Conservation (phyloP, 2,797 vertebrate species). For the Enoplosus armatus region DNA sequence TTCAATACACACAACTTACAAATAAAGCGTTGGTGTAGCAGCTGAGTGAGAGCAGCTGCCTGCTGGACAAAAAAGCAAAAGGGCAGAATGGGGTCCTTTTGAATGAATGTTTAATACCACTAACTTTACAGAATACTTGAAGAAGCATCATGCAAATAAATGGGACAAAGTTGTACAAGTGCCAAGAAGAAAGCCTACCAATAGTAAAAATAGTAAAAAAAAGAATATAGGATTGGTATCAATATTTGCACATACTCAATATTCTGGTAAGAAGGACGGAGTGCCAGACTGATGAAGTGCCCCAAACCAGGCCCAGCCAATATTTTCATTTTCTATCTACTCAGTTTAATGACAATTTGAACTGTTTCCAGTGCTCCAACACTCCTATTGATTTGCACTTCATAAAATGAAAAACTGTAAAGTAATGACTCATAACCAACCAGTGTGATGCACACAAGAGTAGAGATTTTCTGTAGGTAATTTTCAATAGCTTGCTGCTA, state of each 20-base stretch:
- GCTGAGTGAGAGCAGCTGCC: conserved; percentile 4
- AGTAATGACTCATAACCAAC: conserved; percentile 12
- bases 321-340: not conserved
- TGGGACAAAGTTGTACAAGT: not conserved
- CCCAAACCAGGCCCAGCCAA: not conserved
- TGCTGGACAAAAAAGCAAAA: not conserved
- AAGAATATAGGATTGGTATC: not conserved
- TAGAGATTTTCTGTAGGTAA: not conserved
- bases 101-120: not conserved
- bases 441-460: not conserved
- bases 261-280: not conserved
- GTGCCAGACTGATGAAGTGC: not conserved
- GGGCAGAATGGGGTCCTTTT: too few species aligned
- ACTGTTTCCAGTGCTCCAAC: conserved; percentile 12
- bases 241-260: not conserved
- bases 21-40: not conserved
- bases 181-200: not conserved
- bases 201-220: too few species aligned
- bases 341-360: not conserved
- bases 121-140: not conserved
- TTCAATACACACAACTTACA: too few species aligned
- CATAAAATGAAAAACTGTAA: not conserved
- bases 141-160: not conserved
- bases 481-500: conserved; percentile 12
- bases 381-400: conserved; percentile 21